Evolutionary conservation across 1,140 invertebrate species (phyloP).

Genomic region (Eumaeus atala): DNA sequence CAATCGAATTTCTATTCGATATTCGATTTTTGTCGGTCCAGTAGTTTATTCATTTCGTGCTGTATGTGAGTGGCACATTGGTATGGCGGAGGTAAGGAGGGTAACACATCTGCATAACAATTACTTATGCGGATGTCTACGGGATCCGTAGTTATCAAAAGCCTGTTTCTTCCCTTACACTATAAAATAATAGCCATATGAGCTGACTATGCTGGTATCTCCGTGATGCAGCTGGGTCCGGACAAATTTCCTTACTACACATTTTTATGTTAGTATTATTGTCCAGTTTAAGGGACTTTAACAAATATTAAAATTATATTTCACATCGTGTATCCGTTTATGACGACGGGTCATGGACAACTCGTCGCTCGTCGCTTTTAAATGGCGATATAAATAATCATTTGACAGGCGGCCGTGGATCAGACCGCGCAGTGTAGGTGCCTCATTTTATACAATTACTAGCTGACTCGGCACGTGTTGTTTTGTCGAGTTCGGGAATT

Average conservation of each 20-base stretch:
- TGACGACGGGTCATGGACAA: constrained; percentile 2
- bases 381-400: background rate
- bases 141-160: no score
- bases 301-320: background rate
- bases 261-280: background rate
- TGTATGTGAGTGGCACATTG: no score
- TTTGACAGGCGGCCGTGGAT: background rate
- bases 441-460: background rate
- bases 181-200: no score
- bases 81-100: no score
- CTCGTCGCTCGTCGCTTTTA: background rate
- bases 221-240: background rate
- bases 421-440: background rate
- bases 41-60: no score
- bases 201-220: background rate
- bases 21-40: no score
- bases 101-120: no score
- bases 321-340: background rate
- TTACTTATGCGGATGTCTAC: no score
- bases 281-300: background rate
- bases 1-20: no score
- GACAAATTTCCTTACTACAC: background rate
- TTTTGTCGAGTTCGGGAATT: no score
- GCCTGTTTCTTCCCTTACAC: no score
- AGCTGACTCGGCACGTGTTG: background rate